Evolutionary conservation across 1,140 invertebrate species (phyloP).

Genomic region (Drosophila repleta): DNA sequence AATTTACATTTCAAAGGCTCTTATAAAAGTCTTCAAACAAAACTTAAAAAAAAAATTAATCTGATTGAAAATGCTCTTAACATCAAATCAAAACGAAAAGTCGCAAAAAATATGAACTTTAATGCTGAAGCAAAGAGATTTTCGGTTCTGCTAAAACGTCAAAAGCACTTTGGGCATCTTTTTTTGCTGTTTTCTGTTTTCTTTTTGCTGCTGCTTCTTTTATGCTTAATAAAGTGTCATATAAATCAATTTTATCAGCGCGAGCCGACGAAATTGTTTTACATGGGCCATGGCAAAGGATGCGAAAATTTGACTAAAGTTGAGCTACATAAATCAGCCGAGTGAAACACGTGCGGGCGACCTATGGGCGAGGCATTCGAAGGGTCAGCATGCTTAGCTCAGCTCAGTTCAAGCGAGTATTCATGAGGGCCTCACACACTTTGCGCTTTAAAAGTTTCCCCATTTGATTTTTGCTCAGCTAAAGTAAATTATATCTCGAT

Average conservation of each 20-base stretch:
- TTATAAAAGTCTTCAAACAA: too few species aligned
- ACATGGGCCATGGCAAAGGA: slow-evolving; percentile 15
- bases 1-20: too few species aligned
- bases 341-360: slow-evolving; percentile 61
- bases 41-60: too few species aligned
- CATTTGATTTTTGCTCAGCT: slow-evolving; percentile 1
- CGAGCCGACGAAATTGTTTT: slow-evolving; percentile 23
- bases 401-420: slow-evolving; percentile 24
- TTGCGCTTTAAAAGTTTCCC: slow-evolving; percentile 14
- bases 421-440: background rate
- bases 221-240: slow-evolving; percentile 42
- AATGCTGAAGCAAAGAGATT: background rate
- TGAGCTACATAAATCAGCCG: slow-evolving; percentile 63
- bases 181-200: background rate
- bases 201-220: background rate
- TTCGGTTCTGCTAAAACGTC: background rate
- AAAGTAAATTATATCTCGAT: too few species aligned
- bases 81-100: too few species aligned
- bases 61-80: too few species aligned
- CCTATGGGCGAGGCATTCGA: slow-evolving; percentile 4
- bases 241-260: slow-evolving; percentile 70
- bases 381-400: slow-evolving; percentile 53
- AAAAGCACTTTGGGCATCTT: slow-evolving; percentile 7
- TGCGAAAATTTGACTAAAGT: slow-evolving; percentile 53
- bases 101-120: background rate